Evolutionary conservation across 1,140 invertebrate species (phyloP).

Genomic region (Drosophila watanabei): DNA sequence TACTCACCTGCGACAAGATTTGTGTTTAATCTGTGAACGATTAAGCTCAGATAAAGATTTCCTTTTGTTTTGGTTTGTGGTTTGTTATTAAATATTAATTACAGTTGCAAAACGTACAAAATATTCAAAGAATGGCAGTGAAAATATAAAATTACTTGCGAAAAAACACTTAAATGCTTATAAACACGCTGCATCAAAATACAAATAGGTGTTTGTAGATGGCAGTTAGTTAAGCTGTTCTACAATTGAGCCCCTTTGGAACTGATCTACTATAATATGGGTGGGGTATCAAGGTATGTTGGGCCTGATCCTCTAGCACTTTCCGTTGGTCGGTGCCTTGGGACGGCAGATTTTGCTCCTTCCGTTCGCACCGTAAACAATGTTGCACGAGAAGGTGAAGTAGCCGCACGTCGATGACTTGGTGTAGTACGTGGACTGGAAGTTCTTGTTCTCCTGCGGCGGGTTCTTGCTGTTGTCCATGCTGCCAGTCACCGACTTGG

Average conservation of each 20-base stretch:
- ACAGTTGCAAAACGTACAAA: constrained; percentile 59
- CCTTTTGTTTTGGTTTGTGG: constrained; percentile 22
- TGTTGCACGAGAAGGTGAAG: constrained; percentile 93
- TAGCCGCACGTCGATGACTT: constrained; percentile 94
- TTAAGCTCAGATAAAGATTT: not conserved
- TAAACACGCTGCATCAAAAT: constrained; percentile 57
- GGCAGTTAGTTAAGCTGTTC: constrained; percentile 36
- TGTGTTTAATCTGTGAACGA: constrained; percentile 31
- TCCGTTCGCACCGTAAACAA: constrained; percentile 91
- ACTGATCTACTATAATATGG: constrained; percentile 47
- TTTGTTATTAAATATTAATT: constrained; percentile 80
- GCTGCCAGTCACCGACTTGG: constrained; percentile 91
- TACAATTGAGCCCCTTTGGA: constrained; percentile 61
- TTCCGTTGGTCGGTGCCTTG: constrained; percentile 86
- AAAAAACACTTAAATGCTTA: constrained; percentile 67
- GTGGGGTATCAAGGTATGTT: not conserved
- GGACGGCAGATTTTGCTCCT: constrained; percentile 93
- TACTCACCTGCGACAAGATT: constrained; percentile 62
- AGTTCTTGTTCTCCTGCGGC: constrained; percentile 88
- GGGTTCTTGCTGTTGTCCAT: constrained; percentile 87
- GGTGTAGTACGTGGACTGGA: constrained; percentile 92
- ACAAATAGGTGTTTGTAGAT: constrained; percentile 57
- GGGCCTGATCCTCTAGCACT: constrained; percentile 61
- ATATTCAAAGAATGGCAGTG: constrained; percentile 56
- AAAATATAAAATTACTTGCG: constrained; percentile 61